Conservation (phyloP, 2,113 vertebrate species). For the Pelecanoides urinatrix region DNA sequence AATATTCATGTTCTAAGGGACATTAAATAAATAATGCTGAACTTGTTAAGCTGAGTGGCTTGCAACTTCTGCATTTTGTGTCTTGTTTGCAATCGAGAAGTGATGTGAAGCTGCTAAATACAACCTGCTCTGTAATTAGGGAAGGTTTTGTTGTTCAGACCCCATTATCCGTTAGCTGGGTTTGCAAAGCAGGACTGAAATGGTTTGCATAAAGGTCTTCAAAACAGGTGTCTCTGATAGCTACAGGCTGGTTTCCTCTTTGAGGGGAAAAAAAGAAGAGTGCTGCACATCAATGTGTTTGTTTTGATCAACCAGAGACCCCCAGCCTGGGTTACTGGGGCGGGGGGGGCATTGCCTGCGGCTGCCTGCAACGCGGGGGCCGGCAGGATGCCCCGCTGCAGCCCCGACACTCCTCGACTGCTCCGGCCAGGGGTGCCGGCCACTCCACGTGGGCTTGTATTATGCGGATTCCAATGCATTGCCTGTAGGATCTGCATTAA, state of each 20-base stretch:
- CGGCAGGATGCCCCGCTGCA: background rate
- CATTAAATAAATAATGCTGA: conserved; percentile 49
- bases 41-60: background rate
- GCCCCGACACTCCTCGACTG: fast-evolving
- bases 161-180: background rate
- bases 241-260: background rate
- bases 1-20: conserved; percentile 48
- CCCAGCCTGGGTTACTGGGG: fast-evolving
- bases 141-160: background rate
- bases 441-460: background rate
- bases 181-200: background rate
- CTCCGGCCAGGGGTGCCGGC: background rate
- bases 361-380: fast-evolving
- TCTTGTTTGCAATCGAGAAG: background rate
- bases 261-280: background rate
- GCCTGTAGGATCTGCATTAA: background rate
- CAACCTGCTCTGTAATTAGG: background rate
- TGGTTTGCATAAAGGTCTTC: background rate
- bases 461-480: background rate
- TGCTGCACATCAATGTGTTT: background rate
- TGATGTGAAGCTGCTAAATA: background rate
- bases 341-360: fast-evolving
- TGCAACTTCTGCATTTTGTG: conserved; percentile 11
- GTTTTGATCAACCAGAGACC: background rate
- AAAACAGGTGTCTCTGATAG: background rate